phyloP scores from a whole-genome alignment of 2,113 vertebrate genomes.

The Pavo muticus region DNA sequence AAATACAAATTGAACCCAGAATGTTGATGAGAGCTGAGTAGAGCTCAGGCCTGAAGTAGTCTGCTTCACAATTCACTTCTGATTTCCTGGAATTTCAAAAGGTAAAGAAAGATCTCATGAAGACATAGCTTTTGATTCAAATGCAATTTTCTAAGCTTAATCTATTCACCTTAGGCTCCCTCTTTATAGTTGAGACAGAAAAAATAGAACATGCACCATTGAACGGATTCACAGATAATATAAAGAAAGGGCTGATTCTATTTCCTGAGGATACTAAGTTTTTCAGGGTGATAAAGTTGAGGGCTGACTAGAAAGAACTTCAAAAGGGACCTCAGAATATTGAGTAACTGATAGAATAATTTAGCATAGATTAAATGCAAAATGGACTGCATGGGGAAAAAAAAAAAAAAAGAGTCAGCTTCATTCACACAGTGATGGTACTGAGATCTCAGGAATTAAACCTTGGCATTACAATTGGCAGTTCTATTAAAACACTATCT shows the following conservation, averaged over 20 bases:
- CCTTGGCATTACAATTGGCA: background rate
- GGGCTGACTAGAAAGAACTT: background rate
- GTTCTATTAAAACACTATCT: background rate
- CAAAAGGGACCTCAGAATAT: background rate
- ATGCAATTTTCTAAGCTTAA: background rate
- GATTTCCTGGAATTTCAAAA: background rate
- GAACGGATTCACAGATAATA: background rate
- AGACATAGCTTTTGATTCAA: background rate
- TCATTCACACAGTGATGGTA: background rate
- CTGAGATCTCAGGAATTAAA: background rate
- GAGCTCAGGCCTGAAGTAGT: background rate
- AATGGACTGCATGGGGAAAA: accelerated
- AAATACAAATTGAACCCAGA: background rate
- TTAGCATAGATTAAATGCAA: background rate
- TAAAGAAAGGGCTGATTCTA: accelerated
- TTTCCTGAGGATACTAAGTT: background rate
- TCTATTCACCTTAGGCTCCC: background rate
- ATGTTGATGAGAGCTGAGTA: background rate
- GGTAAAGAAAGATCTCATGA: background rate
- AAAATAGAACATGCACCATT: background rate
- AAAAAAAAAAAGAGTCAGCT: background rate
- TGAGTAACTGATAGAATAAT: background rate
- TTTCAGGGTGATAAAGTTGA: background rate
- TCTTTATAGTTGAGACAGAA: background rate
- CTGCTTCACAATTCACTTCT: background rate